These are phyloP conservation scores for Spongia lamella DNA, from an alignment of 37 sponge, comb jelly and placozoan genomes.

Conservation along the genomic window DNA sequence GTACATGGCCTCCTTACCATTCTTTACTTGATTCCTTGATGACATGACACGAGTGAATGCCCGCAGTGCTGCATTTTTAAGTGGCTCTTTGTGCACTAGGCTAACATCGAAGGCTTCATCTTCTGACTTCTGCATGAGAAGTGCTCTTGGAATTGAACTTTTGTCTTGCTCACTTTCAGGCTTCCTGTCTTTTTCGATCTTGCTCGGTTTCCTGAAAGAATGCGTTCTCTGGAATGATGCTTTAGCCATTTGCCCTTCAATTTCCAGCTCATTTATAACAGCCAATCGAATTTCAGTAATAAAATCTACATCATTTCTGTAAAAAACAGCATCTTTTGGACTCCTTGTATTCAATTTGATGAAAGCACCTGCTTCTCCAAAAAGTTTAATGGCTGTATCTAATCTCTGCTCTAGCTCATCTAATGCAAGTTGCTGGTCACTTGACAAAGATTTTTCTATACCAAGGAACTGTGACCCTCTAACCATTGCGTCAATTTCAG, in stretches of 20 bases:
- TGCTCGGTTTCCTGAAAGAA: too few relatives aligned
- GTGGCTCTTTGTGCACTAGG: constrained; percentile 15
- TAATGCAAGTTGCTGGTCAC: constrained; percentile 33
- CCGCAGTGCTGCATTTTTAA: constrained; percentile 52
- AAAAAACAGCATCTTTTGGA: constrained; percentile 39
- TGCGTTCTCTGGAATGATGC: constrained; percentile 23
- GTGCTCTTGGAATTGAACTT: too few relatives aligned
- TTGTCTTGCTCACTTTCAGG: too few relatives aligned
- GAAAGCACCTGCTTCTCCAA: constrained; percentile 45
- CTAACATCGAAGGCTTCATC: too few relatives aligned
- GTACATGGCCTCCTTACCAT: constrained; percentile 51
- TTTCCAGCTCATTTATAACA: constrained; percentile 57
- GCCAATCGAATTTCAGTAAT: constrained; percentile 32
- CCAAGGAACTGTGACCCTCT: not conserved
- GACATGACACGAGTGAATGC: constrained; percentile 38
- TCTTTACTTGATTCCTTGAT: constrained; percentile 20
- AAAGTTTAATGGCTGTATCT: constrained; percentile 45
- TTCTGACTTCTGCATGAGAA: too few relatives aligned
- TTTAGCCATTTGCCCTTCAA: constrained; percentile 44
- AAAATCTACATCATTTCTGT: constrained; percentile 36
- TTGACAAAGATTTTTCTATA: constrained; percentile 5
- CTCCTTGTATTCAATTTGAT: constrained; percentile 40
- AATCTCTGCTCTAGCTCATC: constrained; percentile 28
- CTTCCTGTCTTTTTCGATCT: too few relatives aligned
- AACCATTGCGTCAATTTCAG: constrained; percentile 18